Base-by-base conservation (phyloP, 2,113 vertebrate genomes). In the Leucopsar rothschildi region DNA sequence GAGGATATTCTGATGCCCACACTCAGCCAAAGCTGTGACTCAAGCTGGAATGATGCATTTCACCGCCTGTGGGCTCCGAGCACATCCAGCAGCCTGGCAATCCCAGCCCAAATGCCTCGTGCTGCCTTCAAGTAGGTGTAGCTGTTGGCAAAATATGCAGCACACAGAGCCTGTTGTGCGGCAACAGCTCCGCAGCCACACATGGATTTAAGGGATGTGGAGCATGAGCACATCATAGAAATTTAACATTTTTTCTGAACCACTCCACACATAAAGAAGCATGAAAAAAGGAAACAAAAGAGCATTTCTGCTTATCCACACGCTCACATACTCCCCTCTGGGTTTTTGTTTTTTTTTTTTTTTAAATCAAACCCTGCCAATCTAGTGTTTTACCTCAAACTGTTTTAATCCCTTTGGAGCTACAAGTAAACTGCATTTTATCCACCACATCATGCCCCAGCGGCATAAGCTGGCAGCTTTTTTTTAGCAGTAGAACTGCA, bases 61-160 rank as follows among this genome's bases (percentile, higher is more conserved):
- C 80, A 65, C 15, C 0, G 66, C 69, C 50, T 70, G 81, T 56
- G 35, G 55, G 64, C 75, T 91, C 95, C 5, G 2, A 64, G 68
- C 35, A 88, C 35, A 57, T 52, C 47, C 81, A 86, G 91, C 85
- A 84, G 72, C 66, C 88, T 33, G 59, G 70, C 89, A 95, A 85
- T 29, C 17, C 31, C 42, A 86, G 76, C 53, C 84, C 91, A 18
- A 15, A 28, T 18, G 91, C 92, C 77, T 91, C 45, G 2, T 47
- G 11, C 85, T 78, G 77, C 33, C 84, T 63, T 59, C 35, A 87
- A 76, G 94, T 95, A 96, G 94, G 90, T 94, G 96, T 95, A 93
- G 83, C 90, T 85, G 90, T 96, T 96, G 92, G 87, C 92, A 91
- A 96, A 96, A 96, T 45, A 95, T 0, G 0, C 71, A 59, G 79